Conservation (phyloP, 2,797 vertebrate species). For the Cichlasoma orientale region DNA sequence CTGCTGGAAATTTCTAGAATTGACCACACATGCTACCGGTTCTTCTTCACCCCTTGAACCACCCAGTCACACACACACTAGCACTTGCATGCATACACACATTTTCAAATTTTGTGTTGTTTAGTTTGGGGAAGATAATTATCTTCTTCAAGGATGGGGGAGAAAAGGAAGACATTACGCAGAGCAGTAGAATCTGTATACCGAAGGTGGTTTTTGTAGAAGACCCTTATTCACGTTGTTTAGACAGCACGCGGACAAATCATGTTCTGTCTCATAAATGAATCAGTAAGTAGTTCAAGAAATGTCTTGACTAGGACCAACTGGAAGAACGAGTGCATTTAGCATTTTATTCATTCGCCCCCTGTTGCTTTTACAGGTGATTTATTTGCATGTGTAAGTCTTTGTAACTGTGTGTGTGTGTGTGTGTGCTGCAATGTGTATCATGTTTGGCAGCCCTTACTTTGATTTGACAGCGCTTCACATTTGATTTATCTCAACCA, state of each 20-base stretch:
- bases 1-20: conserved; percentile 73
- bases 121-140: conserved; percentile 52
- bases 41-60: conserved; percentile 51
- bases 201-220: background rate
- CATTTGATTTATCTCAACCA: conserved; percentile 69
- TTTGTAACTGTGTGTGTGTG: conserved; percentile 31
- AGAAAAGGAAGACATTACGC: conserved; percentile 37
- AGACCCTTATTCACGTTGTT: conserved; percentile 8
- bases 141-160: conserved; percentile 29
- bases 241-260: background rate
- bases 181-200: conserved; percentile 21
- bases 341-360: conserved; percentile 78
- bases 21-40: conserved; percentile 79
- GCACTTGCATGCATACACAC: conserved; percentile 3
- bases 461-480: conserved; percentile 69
- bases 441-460: conserved; percentile 49
- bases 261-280: background rate
- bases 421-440: conserved; percentile 48
- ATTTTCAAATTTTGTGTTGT: conserved; percentile 44
- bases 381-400: conserved; percentile 38
- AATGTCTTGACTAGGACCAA: background rate
- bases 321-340: background rate
- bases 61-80: conserved; percentile 25
- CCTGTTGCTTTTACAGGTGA: conserved; percentile 57
- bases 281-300: background rate